These are phyloP conservation scores for Nudaria mundana DNA, from an alignment of 2,888 invertebrate genomes.

Conservation along the genomic window DNA sequence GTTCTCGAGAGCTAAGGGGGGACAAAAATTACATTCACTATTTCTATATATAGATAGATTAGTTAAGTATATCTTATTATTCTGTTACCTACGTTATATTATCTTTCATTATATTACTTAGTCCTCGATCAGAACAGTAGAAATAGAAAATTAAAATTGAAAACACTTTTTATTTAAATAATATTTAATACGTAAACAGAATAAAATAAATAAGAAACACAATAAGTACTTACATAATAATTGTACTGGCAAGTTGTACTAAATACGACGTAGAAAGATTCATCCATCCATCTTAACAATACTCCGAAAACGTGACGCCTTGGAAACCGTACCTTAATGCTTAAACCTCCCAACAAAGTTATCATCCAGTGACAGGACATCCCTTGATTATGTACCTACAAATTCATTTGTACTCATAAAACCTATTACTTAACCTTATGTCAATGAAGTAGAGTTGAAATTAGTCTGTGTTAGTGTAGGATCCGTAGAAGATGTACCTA, in stretches of 20 bases:
- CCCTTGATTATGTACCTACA: constrained; percentile 45
- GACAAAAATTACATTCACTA: too few species aligned
- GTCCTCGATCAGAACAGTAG: too few species aligned
- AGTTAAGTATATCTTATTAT: too few species aligned
- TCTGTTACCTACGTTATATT: too few species aligned
- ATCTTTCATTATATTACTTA: too few species aligned
- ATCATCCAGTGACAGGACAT: constrained; percentile 54
- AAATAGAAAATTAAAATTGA: too few species aligned
- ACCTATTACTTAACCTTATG: constrained; percentile 3
- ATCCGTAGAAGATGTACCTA: constrained; percentile 31
- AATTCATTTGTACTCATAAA: constrained; percentile 7
- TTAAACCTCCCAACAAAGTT: constrained; percentile 43
- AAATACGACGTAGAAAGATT: constrained; percentile 1
- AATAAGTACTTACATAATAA: not conserved
- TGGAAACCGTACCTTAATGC: constrained; percentile 30
- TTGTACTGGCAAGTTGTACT: too few species aligned
- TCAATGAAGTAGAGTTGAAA: not conserved
- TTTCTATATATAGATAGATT: too few species aligned
- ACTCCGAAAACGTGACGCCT: constrained; percentile 28
- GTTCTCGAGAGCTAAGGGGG: too few species aligned
- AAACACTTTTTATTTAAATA: too few species aligned
- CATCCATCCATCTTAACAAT: constrained; percentile 14
- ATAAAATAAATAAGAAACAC: too few species aligned
- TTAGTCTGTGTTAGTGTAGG: constrained; percentile 31
- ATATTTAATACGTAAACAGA: too few species aligned